Conservation (phyloP, 2,113 vertebrate species). For the Paedocypris sp. region DNA sequence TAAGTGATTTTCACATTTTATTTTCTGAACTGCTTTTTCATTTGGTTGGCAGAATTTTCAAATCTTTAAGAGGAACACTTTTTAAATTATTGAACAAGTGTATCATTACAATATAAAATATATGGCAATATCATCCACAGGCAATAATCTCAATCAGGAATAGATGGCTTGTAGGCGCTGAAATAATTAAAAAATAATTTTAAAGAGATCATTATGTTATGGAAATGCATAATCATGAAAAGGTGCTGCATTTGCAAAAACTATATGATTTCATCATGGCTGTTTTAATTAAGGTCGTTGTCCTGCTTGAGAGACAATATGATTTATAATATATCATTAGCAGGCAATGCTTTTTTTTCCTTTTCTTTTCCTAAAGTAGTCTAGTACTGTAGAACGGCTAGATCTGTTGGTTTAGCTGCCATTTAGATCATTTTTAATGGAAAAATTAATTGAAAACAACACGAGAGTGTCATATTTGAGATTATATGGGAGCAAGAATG, state of each 20-base stretch:
- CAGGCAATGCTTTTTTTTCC: conserved; percentile 40
- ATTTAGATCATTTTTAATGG: conserved; percentile 58
- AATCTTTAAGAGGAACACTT: too few relatives aligned
- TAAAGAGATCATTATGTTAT: conserved; percentile 61
- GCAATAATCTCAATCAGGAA: conserved; percentile 42
- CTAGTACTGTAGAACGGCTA: conserved; percentile 43
- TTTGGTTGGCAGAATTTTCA: background rate
- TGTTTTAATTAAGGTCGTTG: conserved; percentile 59
- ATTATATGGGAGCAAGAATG: conserved; percentile 40
- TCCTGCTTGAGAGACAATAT: conserved; percentile 57
- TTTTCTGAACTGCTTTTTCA: background rate
- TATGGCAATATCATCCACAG: conserved; percentile 27
- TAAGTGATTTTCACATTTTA: background rate
- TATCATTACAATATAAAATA: too few relatives aligned
- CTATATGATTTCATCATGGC: conserved; percentile 45
- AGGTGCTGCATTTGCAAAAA: conserved; percentile 59
- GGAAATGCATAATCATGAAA: conserved; percentile 51
- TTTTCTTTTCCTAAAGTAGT: conserved; percentile 49
- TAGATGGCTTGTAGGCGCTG: conserved; percentile 49
- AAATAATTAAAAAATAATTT: conserved; percentile 29
- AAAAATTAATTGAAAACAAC: conserved; percentile 68
- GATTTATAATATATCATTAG: conserved; percentile 55
- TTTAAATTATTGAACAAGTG: background rate
- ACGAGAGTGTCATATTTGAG: too few relatives aligned
- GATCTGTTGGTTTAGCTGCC: conserved; percentile 61